Evolutionary conservation across 2,888 invertebrate species (phyloP), one percentile per base, ranked within the genome.

Genomic region (Odontomyia ornata): DNA sequence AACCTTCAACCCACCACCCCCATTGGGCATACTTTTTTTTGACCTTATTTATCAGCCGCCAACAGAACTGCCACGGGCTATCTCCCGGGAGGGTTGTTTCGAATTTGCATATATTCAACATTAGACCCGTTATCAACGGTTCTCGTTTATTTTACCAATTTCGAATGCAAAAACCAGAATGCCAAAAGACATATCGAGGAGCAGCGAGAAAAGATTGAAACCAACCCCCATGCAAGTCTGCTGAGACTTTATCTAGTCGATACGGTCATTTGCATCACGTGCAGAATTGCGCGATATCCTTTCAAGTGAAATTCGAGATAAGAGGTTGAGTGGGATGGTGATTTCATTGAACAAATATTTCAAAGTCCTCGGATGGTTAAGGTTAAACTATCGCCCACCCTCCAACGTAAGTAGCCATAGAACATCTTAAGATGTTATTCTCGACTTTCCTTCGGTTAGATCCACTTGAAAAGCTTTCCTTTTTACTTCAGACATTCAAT

Each of bases 71-170:
- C 36, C 3, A 9, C 9, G 9, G 36, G 9, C 36, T 36, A 36
- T 36, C 36, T 36, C 36, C 36, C 36, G 5, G 5, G 3, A 5
- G 15, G 25, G 60, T 4, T 23, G 23, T 25, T 60, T 23, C 7
- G 11, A 57, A 78, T 78, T 78, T 78, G 77, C 77, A 78, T 77
- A 75, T 77, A 78, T 78, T 78, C 71, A 65, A 76, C 78, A 78
- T 78, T 78, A 75, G 57, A 21, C 64, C 69, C 65, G 77, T 78
- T 78, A 77, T 57, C 76, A 46, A 47, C n/a, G 73, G 36, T 57
- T 73, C 73, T 18, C n/a, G 21, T 77, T 77, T 79, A 79, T 77
- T 79, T 73, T 77, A 43, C 76, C 79, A 77, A 76, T 77, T 76
- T 79, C 60, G 72, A 76, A 77, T 77, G 72, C 76, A 72, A 79